These are phyloP conservation scores for Anas flavirostris DNA, from an alignment of 2,797 vertebrate species.

Conservation along the genomic window DNA sequence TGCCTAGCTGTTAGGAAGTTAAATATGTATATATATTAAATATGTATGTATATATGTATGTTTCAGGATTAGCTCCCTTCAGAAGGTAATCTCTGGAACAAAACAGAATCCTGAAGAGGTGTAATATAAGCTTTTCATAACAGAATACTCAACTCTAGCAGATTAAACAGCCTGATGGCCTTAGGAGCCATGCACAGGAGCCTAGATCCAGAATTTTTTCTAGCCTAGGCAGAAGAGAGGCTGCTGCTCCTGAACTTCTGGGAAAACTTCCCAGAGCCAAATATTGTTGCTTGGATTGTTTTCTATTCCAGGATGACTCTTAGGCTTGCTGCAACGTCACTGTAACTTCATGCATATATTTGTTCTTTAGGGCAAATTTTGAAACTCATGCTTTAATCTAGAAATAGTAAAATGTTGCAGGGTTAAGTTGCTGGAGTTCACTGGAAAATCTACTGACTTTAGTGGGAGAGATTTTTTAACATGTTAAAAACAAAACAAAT, in stretches of 20 bases:
- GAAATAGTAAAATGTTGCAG: constrained; percentile 61
- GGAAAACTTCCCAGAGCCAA: constrained; percentile 2
- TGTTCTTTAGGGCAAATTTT: background rate
- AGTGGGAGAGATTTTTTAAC: constrained; percentile 48
- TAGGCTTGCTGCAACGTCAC: background rate
- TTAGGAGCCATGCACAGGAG: background rate
- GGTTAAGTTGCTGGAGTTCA: constrained; percentile 51
- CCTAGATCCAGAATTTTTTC: background rate
- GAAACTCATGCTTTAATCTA: background rate
- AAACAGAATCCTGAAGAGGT: background rate
- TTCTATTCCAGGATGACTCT: constrained; percentile 50
- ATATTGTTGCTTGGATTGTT: constrained; percentile 16
- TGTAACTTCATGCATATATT: background rate
- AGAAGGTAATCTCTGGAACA: background rate
- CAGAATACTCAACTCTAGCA: background rate
- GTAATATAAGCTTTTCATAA: background rate
- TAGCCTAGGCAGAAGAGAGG: background rate
- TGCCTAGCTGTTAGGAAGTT: background rate
- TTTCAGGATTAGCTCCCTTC: background rate
- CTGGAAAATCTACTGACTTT: constrained; percentile 50
- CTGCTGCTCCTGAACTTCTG: constrained; percentile 2
- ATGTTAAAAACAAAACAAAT: constrained; percentile 19
- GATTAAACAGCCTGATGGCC: background rate
- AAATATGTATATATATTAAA: too few relatives aligned
- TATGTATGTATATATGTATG: too few relatives aligned